Evolutionary conservation across 2,888 invertebrate species (phyloP).

Genomic region (Oscheius sp.): DNA sequence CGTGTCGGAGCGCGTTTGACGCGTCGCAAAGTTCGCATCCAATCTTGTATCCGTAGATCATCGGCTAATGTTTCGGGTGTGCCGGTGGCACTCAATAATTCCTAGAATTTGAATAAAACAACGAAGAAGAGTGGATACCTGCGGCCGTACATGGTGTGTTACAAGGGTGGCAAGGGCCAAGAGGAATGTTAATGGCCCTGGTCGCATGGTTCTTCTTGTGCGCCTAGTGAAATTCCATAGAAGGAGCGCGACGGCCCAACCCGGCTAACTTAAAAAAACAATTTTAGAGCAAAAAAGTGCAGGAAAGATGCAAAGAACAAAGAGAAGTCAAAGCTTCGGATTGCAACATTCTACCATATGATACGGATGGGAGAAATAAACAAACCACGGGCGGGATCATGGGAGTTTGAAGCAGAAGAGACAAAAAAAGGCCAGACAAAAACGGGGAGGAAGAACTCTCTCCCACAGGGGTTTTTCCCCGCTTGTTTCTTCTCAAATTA

Average conservation of each 20-base stretch:
- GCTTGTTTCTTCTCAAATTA: neutral
- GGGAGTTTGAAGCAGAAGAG: neutral
- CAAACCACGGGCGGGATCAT: too few species aligned
- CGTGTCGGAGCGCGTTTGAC: conserved; percentile 64
- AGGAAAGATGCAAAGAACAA: too few species aligned
- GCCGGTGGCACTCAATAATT: conserved; percentile 12
- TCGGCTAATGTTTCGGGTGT: conserved; percentile 28
- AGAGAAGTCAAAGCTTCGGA: too few species aligned
- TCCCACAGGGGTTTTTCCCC: neutral
- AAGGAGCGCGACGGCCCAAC: conserved; percentile 12
- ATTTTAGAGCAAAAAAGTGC: neutral
- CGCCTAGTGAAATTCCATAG: conserved; percentile 30
- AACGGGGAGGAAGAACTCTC: neutral
- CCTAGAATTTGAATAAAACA: conserved; percentile 5
- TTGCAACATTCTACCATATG: too few species aligned
- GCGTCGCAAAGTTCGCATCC: conserved; percentile 67
- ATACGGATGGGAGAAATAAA: too few species aligned
- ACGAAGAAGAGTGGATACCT: neutral
- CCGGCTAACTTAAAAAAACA: conserved; percentile 3
- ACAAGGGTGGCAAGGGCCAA: conserved; percentile 33
- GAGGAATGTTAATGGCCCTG: conserved; percentile 28
- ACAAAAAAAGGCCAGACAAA: neutral
- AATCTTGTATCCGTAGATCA: conserved; percentile 67
- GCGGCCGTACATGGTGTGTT: conserved; percentile 12
- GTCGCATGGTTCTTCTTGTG: conserved; percentile 33